Percentiles rank a stretch among this genome's conserved stretches.
Conservation (phyloP, 2,797 vertebrate genomes). For the Parambassis ranga region DNA sequence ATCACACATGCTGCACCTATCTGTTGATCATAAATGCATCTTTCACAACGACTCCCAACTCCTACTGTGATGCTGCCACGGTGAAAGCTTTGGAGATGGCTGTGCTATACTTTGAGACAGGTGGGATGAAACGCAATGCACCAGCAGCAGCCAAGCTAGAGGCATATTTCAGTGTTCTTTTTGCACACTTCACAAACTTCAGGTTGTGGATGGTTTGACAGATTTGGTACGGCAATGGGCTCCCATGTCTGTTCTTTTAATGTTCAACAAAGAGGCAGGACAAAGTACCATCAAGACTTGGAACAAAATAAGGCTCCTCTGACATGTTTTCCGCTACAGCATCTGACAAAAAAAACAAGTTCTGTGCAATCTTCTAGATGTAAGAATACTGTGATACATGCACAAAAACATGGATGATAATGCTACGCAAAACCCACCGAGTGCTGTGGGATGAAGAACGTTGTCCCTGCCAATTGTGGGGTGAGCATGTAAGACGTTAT, state of each 20-base stretch:
- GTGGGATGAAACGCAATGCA: slow-evolving; percentile 62
- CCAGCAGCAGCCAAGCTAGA: slow-evolving; percentile 53
- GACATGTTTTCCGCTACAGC: slow-evolving; percentile 50
- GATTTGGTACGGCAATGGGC: slow-evolving; percentile 73
- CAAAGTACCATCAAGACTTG: slow-evolving; percentile 44
- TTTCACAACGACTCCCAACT: slow-evolving; percentile 43
- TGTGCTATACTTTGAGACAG: slow-evolving; percentile 60
- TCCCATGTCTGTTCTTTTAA: slow-evolving; percentile 56
- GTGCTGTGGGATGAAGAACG: slow-evolving; percentile 24
- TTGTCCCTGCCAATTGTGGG: slow-evolving; percentile 29
- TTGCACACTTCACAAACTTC: slow-evolving; percentile 63
- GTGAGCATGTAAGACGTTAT: slow-evolving; percentile 25
- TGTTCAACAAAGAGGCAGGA: slow-evolving; percentile 56
- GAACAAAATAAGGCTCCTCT: slow-evolving; percentile 47
- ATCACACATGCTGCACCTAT: slow-evolving; percentile 64
- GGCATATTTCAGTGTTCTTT: slow-evolving; percentile 55
- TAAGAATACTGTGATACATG: slow-evolving; percentile 5
- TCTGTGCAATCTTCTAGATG: slow-evolving; percentile 32
- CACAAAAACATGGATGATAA: slow-evolving; percentile 13
- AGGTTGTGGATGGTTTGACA: slow-evolving; percentile 68
- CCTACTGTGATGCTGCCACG: slow-evolving; percentile 60
- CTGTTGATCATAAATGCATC: slow-evolving; percentile 64
- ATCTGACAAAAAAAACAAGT: slow-evolving; percentile 35
- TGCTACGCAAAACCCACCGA: slow-evolving; percentile 9
- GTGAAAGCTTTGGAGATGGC: slow-evolving; percentile 53